Evolutionary conservation across 2,888 invertebrate genomes (phyloP).

Genomic region (Podotricha telesiphe): DNA sequence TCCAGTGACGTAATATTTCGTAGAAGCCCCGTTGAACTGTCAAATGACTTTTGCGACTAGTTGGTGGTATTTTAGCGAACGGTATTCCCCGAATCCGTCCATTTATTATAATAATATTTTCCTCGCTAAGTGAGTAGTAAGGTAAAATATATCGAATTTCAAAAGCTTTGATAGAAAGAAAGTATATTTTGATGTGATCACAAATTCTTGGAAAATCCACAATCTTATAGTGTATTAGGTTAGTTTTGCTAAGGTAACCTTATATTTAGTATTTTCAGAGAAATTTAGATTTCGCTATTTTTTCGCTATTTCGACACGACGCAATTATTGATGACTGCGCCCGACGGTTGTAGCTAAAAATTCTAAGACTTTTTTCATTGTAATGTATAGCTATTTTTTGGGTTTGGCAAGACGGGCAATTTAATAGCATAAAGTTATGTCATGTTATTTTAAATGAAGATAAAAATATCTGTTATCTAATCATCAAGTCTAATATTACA

Average conservation of each 20-base stretch:
- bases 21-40: constrained; percentile 25
- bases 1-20: constrained; percentile 39
- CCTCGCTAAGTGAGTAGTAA: background rate
- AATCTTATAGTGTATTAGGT: background rate
- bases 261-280: background rate
- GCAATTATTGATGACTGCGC: no score
- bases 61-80: constrained; percentile 21
- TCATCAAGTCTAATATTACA: background rate
- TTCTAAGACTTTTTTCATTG: no score
- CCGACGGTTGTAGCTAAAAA: no score
- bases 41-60: constrained; percentile 27
- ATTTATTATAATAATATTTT: constrained; percentile 30
- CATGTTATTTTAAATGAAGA: background rate
- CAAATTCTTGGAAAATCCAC: constrained; percentile 4
- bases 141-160: constrained; percentile 5
- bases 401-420: no score
- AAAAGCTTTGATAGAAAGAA: constrained; percentile 9
- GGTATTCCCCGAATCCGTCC: constrained; percentile 27
- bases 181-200: background rate
- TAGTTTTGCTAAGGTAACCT: constrained; percentile 1
- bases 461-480: no score
- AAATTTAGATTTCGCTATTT: background rate
- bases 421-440: background rate
- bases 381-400: no score
- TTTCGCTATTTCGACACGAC: background rate